Evolutionary conservation across 2,113 vertebrate genomes (phyloP).

Genomic region (Nicator chloris): DNA sequence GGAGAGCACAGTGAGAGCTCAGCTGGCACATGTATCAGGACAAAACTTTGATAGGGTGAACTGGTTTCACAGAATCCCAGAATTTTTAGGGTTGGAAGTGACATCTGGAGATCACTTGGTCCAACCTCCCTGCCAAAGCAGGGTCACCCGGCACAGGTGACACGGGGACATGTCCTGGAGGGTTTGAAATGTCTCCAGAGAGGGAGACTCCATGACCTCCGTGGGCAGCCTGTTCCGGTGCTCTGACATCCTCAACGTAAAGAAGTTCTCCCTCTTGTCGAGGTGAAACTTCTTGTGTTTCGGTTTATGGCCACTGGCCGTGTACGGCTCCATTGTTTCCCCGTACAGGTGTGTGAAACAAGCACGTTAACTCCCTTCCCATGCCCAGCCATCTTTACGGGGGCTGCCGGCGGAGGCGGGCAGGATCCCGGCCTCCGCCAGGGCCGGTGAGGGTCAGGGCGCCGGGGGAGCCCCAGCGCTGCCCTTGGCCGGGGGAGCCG

Average conservation of each 20-base stretch:
- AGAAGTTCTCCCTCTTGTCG: neutral
- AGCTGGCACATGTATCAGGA: neutral
- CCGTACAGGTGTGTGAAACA: neutral
- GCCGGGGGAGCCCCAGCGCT: neutral
- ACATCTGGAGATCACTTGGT: neutral
- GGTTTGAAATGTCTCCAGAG: neutral
- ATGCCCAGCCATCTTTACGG: neutral
- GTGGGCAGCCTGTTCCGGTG: neutral
- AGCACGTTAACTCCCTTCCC: neutral
- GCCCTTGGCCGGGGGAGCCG: neutral
- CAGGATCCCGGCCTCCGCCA: neutral
- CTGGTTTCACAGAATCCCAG: neutral
- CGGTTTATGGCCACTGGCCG: neutral
- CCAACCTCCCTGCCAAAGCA: neutral
- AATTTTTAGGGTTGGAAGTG: neutral
- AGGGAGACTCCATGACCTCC: neutral
- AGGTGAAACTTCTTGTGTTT: neutral
- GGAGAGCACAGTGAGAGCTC: neutral
- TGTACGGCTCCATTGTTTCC: neutral
- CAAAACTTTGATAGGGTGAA: neutral
- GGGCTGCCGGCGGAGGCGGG: neutral
- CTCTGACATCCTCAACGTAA: neutral
- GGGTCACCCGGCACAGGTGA: neutral
- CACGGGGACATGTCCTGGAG: neutral
- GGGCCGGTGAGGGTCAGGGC: fast-evolving